Evolutionary conservation across 2,797 vertebrate species (phyloP).

Genomic region (Podarcis siculus): DNA sequence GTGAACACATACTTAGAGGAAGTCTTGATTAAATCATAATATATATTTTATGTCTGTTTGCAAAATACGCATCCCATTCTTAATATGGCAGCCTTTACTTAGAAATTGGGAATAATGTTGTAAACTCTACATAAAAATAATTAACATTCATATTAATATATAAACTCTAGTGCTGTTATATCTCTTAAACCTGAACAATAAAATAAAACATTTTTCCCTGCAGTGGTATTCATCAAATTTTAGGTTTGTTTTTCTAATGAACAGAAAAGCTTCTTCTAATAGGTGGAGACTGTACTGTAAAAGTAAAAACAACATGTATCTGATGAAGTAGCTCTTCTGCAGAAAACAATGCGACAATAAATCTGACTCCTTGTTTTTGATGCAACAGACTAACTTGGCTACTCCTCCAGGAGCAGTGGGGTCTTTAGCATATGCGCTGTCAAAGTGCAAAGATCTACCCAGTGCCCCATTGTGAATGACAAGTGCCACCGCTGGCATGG

Average conservation of each 20-base stretch:
- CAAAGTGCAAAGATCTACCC: too few relatives aligned
- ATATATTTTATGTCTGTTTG: constrained; percentile 20
- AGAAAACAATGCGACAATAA: not conserved
- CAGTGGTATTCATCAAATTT: not conserved
- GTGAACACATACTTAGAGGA: constrained; percentile 12
- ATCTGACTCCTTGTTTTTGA: not conserved
- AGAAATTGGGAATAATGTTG: not conserved
- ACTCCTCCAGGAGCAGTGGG: too few relatives aligned
- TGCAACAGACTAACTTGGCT: not conserved
- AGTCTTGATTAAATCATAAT: constrained; percentile 27
- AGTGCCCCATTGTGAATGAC: too few relatives aligned
- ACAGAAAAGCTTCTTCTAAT: not conserved
- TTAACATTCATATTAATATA: not conserved
- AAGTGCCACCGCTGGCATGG: accelerated
- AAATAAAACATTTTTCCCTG: not conserved
- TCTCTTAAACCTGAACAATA: not conserved
- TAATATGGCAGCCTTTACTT: constrained; percentile 7
- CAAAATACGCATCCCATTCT: not conserved
- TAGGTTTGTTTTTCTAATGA: not conserved
- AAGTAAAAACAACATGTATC: not conserved
- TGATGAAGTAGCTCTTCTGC: not conserved
- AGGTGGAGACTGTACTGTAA: not conserved
- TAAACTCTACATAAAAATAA: not conserved
- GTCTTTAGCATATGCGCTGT: too few relatives aligned
- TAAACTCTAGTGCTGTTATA: not conserved